Conservation (phyloP, 1,140 invertebrate species). For the Aphaenogaster ashmeadi region DNA sequence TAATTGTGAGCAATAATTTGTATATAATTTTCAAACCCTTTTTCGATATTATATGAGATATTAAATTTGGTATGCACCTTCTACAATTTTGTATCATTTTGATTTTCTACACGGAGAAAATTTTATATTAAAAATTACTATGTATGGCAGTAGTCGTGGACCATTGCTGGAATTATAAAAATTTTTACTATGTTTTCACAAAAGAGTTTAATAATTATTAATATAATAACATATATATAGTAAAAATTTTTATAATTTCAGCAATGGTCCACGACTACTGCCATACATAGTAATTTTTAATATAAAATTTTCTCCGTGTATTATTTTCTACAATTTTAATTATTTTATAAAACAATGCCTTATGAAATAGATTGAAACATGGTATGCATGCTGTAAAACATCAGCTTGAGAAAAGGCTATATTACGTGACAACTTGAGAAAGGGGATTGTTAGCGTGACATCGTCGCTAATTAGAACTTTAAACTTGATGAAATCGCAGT, state of each 20-base stretch:
- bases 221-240: too few species aligned
- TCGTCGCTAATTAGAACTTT: slow-evolving; percentile 55
- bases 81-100: background rate
- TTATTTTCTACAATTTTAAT: slow-evolving; percentile 1
- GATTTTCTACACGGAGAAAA: too few species aligned
- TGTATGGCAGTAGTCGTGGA: too few species aligned
- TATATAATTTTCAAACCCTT: background rate
- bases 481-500: slow-evolving; percentile 38
- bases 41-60: background rate
- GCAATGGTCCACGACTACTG: too few species aligned
- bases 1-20: background rate
- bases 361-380: slow-evolving; percentile 1
- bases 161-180: too few species aligned
- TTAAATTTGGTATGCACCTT: background rate
- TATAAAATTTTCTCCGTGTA: too few species aligned
- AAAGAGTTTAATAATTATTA: too few species aligned
- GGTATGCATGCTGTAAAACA: background rate
- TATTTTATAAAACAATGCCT: slow-evolving; percentile 21
- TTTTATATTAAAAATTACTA: too few species aligned
- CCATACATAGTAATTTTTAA: too few species aligned
- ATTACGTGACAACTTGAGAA: slow-evolving; percentile 41
- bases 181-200: too few species aligned
- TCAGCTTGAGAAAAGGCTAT: slow-evolving; percentile 31
- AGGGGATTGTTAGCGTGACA: slow-evolving; percentile 52
- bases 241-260: too few species aligned